Evolutionary conservation across 2,797 vertebrate species (phyloP).

Genomic region (Stomatorhinus walkeri): DNA sequence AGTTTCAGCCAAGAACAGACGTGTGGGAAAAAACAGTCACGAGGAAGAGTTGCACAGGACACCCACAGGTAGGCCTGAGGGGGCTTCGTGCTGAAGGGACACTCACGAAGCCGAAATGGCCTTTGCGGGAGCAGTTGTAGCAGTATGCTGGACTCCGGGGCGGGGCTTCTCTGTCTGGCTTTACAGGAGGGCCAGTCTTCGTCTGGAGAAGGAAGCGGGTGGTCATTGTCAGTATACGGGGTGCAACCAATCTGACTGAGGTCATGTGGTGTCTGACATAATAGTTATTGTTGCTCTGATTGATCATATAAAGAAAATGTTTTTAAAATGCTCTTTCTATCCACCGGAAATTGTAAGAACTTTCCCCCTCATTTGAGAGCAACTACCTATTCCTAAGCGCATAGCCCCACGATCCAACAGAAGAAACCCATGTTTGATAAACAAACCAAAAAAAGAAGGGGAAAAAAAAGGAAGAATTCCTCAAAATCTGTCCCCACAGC

Average conservation of each 20-base stretch:
- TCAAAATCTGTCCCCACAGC: background rate
- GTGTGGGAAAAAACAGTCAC: background rate
- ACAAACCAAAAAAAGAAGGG: background rate
- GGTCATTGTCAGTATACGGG: background rate
- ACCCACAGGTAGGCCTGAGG: background rate
- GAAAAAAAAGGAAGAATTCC: background rate
- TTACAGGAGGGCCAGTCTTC: conserved; percentile 37
- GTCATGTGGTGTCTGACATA: background rate
- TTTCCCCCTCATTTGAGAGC: background rate
- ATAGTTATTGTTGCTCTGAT: background rate
- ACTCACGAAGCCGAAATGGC: conserved; percentile 66
- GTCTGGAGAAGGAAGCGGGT: conserved; percentile 41
- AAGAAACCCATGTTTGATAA: background rate
- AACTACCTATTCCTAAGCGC: background rate
- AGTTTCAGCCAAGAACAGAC: background rate
- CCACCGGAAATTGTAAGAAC: background rate
- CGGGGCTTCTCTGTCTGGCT: background rate
- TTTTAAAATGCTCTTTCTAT: background rate
- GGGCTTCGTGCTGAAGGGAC: background rate
- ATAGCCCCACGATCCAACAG: background rate
- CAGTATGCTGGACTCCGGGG: conserved; percentile 51
- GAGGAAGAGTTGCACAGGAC: background rate
- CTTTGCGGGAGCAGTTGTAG: conserved; percentile 61
- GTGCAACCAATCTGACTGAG: background rate
- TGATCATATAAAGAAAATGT: background rate